A percentile compares a stretch with the other conserved stretches of the same genome.
phyloP scores from a whole-genome alignment of 2,113 vertebrate species.

The Tachycineta bicolor region DNA sequence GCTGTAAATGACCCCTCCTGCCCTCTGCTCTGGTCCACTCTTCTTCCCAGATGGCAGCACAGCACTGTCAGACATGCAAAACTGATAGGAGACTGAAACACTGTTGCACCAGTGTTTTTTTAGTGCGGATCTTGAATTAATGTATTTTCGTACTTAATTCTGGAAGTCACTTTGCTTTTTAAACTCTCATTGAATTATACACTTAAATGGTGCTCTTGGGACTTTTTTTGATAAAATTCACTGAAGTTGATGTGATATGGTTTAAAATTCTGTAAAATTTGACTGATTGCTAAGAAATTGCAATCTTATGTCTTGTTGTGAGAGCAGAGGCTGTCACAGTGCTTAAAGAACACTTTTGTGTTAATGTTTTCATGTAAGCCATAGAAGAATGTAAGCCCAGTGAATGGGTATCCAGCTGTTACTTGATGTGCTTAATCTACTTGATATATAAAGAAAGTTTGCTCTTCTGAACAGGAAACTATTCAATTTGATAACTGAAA shows the following conservation, averaged over 20 bases:
- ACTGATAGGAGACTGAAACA: neutral
- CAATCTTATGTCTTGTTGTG: neutral
- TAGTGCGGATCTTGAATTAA: neutral
- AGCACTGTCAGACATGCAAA: neutral
- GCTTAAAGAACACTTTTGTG: neutral
- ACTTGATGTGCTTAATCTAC: neutral
- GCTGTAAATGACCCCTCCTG: neutral
- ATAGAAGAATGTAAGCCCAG: neutral
- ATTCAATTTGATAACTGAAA: neutral
- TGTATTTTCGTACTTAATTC: neutral
- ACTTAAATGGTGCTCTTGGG: neutral
- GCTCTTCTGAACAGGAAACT: neutral
- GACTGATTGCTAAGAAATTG: neutral
- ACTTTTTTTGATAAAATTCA: neutral
- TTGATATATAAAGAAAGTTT: neutral
- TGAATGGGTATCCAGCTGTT: neutral
- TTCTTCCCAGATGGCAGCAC: neutral
- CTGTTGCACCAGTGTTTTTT: neutral
- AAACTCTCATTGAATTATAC: neutral
- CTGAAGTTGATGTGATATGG: neutral
- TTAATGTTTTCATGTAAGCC: neutral
- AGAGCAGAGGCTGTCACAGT: neutral
- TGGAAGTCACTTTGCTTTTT: neutral
- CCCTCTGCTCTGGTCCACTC: accelerated
- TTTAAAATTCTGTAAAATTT: neutral